Conservation (phyloP, 2,888 invertebrate genomes). For the Melipona beecheii region DNA sequence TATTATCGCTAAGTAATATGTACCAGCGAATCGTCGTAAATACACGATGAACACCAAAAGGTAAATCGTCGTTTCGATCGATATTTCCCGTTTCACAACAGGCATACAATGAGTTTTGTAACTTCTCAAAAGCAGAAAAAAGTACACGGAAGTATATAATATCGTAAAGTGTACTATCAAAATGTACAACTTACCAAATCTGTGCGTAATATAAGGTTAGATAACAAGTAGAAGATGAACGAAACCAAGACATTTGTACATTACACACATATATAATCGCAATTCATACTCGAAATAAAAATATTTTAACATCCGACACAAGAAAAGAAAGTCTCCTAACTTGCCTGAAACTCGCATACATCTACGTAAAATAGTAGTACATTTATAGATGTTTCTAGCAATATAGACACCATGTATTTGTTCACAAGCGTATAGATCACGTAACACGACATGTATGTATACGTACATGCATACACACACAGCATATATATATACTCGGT, state of each 20-base stretch:
- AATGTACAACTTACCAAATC: slow-evolving; percentile 20
- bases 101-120: slow-evolving; percentile 3
- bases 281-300: slow-evolving; percentile 5
- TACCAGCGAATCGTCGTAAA: slow-evolving; percentile 17
- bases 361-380: slow-evolving; percentile 6
- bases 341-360: slow-evolving; percentile 6
- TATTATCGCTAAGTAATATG: neutral
- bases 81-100: slow-evolving; percentile 36
- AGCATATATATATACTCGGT: no score
- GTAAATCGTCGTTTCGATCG: slow-evolving; percentile 38
- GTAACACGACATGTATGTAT: slow-evolving; percentile 1
- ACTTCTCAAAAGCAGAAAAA: neutral
- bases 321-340: neutral
- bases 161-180: neutral
- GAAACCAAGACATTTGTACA: slow-evolving; percentile 27
- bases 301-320: neutral
- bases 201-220: slow-evolving; percentile 38
- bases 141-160: neutral
- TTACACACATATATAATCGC: slow-evolving; percentile 1
- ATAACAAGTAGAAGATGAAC: slow-evolving; percentile 21
- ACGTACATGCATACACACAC: neutral
- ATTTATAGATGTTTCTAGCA: slow-evolving; percentile 3
- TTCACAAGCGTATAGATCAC: slow-evolving; percentile 17
- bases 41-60: slow-evolving; percentile 10
- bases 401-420: slow-evolving; percentile 13